A percentile compares a stretch with the other conserved stretches of the same genome.
These are phyloP conservation scores for Odontesthes bonariensis DNA, from an alignment of 2,113 vertebrate genomes.

Conservation along the genomic window DNA sequence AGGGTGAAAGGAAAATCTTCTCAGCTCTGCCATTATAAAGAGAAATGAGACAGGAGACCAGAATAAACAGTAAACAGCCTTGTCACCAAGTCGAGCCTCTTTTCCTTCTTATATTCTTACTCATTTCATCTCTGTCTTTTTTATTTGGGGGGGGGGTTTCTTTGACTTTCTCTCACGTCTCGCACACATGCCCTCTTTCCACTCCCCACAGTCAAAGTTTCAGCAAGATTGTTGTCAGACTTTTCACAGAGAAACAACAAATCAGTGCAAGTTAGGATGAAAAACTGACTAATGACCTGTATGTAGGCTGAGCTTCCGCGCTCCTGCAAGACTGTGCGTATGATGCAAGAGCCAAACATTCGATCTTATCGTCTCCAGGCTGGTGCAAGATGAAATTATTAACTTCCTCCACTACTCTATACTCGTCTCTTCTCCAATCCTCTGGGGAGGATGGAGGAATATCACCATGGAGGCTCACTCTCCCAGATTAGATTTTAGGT, in stretches of 20 bases:
- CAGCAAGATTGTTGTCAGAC: slow-evolving; percentile 16
- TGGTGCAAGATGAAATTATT: slow-evolving; percentile 70
- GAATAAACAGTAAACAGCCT: slow-evolving; percentile 67
- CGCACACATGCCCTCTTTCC: slow-evolving; percentile 2
- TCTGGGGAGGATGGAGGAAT: slow-evolving; percentile 59
- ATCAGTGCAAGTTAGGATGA: background rate
- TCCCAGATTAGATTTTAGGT: slow-evolving; percentile 78
- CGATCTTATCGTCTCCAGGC: slow-evolving; percentile 67
- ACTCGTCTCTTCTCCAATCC: slow-evolving; percentile 42
- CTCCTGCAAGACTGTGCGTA: slow-evolving; percentile 16
- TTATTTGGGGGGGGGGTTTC: background rate
- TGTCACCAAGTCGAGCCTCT: slow-evolving; percentile 53
- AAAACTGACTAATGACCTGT: slow-evolving; percentile 24
- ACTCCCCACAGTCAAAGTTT: slow-evolving; percentile 31
- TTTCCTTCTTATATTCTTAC: slow-evolving; percentile 51
- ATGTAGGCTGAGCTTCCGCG: slow-evolving; percentile 11
- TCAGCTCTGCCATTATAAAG: slow-evolving; percentile 60
- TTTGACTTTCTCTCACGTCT: slow-evolving; percentile 9
- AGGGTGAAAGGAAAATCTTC: slow-evolving; percentile 56
- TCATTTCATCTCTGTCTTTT: slow-evolving; percentile 28
- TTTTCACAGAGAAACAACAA: slow-evolving; percentile 13
- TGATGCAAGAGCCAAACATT: slow-evolving; percentile 58
- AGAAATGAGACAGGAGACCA: slow-evolving; percentile 62
- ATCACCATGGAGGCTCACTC: slow-evolving; percentile 58
- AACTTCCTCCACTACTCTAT: slow-evolving; percentile 54